Evolutionary conservation across 1,140 invertebrate species (phyloP), one percentile per base, ranked within the genome.

Genomic region (Drosophila repleta): DNA sequence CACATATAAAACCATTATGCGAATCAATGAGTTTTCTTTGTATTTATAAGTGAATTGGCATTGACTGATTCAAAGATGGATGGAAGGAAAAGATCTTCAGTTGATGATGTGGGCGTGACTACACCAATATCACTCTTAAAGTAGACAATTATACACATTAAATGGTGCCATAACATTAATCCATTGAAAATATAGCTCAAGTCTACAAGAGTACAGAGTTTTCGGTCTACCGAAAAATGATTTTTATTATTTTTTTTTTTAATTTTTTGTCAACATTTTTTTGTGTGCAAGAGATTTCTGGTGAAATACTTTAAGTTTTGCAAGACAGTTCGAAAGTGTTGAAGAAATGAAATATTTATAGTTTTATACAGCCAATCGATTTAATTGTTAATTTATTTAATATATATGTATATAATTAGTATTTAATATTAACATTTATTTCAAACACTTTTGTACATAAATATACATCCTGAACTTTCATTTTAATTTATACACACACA

Each of bases 381-480:
- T 26, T 13, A 52, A 18, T 39, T 46, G 20, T 15, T 7, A 18
- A 18, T 37, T 13, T 49, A 46, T 72, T 67, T n/a, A 52, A 24
- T 7, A 49, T 37, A 49, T 58, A 43, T 62, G 58, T 62, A 49
- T 60, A 62, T 62, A 32, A 41, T 15, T 39, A 49, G n/a, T 45
- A 26, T 18, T 60, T 41, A 35, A 6, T 35, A 35, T 35, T 35
- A 35, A 35, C 32, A 60, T 37, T 39, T 58, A 24, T 53, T 20
- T 39, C 10, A 60, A n/a, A n/a, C 48, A 37, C 13, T 55, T 68
- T 68, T 67, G 55, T 60, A 72, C 53, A 58, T 65, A 49, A 52
- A 69, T 70, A 64, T 51, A 71, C 46, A 57, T 60, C 43, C 65
- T 18, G 32, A 24, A 39, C 20, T n/a, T 60, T 64, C 5, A 37